A percentile compares a stretch with the other conserved stretches of the same genome.
These are phyloP conservation scores for Choristoneura fumiferana DNA, from an alignment of 1,140 invertebrate genomes.

Conservation along the genomic window DNA sequence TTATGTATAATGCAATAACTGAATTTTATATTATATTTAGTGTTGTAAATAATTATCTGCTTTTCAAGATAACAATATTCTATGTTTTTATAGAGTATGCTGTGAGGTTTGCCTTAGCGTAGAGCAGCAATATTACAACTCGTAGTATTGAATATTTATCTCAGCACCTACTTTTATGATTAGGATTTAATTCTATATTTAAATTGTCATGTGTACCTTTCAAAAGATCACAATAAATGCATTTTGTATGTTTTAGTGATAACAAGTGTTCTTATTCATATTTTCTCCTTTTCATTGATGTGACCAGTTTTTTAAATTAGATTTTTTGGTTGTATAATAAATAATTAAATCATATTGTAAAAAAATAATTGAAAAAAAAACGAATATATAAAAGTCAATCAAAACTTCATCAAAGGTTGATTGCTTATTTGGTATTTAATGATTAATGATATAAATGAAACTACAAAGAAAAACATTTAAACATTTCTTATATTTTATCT, in stretches of 20 bases:
- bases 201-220: conserved; percentile 7
- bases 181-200: neutral
- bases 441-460: too few relatives aligned
- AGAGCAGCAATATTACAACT: conserved; percentile 6
- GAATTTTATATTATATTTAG: conserved; percentile 14
- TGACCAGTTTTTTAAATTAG: too few relatives aligned
- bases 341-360: too few relatives aligned
- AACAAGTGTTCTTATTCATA: neutral
- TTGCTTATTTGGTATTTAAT: too few relatives aligned
- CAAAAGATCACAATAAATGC: conserved; percentile 12
- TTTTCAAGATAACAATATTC: neutral
- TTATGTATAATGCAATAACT: conserved; percentile 13
- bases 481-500: too few relatives aligned
- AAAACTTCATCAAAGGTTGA: too few relatives aligned
- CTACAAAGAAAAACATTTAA: too few relatives aligned
- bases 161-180: neutral
- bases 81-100: conserved; percentile 8
- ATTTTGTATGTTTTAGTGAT: conserved; percentile 17
- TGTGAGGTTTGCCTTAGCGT: conserved; percentile 10
- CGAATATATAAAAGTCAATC: too few relatives aligned
- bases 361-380: too few relatives aligned
- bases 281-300: too few relatives aligned
- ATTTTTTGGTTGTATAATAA: too few relatives aligned
- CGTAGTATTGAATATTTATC: neutral
- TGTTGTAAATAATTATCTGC: conserved; percentile 18